Conservation (phyloP, 2,113 vertebrate species). For the Anser brachyrhynchus region DNA sequence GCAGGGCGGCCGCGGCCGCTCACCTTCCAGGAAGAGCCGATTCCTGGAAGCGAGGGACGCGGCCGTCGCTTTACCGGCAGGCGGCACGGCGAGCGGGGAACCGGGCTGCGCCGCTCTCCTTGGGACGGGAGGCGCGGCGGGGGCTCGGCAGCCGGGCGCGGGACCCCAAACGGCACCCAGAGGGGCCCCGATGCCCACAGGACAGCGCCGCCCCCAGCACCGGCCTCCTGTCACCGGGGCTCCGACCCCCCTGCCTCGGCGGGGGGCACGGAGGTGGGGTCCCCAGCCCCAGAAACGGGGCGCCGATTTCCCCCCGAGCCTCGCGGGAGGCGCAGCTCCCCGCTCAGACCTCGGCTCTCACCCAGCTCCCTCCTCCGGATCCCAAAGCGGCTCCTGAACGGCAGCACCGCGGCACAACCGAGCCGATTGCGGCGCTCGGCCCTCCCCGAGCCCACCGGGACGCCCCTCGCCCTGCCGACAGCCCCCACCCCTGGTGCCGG, state of each 20-base stretch:
- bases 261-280: accelerated
- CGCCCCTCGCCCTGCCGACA: neutral
- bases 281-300: neutral
- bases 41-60: conserved; percentile 80
- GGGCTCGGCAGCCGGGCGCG: accelerated
- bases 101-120: conserved; percentile 27
- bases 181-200: accelerated
- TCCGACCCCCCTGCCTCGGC: accelerated
- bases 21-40: conserved; percentile 82
- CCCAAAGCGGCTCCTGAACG: neutral
- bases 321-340: neutral
- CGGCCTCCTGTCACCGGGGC: neutral
- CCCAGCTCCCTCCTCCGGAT: neutral
- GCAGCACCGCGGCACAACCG: neutral
- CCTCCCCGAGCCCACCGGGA: no score
- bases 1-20: conserved; percentile 78
- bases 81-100: conserved; percentile 70
- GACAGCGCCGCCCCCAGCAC: accelerated
- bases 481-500: neutral
- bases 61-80: conserved; percentile 75
- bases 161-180: accelerated
- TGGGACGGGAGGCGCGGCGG: neutral
- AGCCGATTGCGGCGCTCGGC: neutral
- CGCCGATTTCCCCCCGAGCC: no score
- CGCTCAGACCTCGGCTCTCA: neutral